Conservation (phyloP, 2,888 invertebrate genomes). For the Chrysolina haemoptera region DNA sequence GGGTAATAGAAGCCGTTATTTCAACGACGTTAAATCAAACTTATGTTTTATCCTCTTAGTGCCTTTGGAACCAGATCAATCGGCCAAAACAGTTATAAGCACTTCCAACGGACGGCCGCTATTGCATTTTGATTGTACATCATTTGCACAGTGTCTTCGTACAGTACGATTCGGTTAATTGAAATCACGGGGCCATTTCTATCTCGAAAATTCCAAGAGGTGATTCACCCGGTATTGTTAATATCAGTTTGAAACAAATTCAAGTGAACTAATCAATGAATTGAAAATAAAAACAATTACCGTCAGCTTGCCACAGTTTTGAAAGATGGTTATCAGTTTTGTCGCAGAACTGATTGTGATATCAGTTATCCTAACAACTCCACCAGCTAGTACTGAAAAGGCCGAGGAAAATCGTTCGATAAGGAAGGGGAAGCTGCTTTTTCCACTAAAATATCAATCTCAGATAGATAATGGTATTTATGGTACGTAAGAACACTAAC, state of each 20-base stretch:
- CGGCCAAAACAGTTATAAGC: slow-evolving; percentile 1
- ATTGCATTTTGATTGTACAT: not conserved
- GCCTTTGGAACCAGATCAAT: not conserved
- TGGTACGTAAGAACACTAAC: no score
- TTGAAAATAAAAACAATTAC: no score
- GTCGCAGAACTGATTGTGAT: not conserved
- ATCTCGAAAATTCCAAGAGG: not conserved
- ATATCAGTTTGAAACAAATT: not conserved
- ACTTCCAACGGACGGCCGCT: not conserved
- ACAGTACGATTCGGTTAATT: not conserved
- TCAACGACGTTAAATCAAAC: not conserved
- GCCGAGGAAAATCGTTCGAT: not conserved
- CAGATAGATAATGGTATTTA: slow-evolving; percentile 25
- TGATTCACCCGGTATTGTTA: not conserved
- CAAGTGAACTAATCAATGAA: no score
- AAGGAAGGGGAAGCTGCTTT: slow-evolving; percentile 34
- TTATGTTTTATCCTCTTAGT: slow-evolving; percentile 7
- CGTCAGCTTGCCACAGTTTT: not conserved
- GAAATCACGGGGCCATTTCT: no score
- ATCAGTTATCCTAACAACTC: not conserved
- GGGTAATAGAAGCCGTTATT: slow-evolving; percentile 10
- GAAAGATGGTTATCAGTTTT: not conserved
- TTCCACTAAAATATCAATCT: slow-evolving; percentile 15
- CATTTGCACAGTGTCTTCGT: not conserved
- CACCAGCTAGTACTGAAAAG: not conserved